Percentiles rank a stretch among this genome's conserved stretches.
Conservation (phyloP, 1,140 invertebrate genomes). For the Harlomillsia oculata region DNA sequence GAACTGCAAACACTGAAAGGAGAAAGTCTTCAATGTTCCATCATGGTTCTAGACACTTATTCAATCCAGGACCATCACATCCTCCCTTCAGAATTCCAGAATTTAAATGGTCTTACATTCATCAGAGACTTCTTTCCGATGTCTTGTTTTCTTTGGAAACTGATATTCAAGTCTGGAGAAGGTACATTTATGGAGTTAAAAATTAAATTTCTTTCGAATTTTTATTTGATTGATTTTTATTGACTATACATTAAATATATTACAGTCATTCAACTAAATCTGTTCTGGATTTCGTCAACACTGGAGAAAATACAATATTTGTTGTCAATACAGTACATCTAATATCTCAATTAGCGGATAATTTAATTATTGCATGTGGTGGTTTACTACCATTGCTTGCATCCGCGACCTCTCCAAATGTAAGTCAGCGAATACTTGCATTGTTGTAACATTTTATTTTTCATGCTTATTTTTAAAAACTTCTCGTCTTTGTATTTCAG, state of each 20-base stretch:
- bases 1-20: constrained; percentile 20
- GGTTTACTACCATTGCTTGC: constrained; percentile 91
- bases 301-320: constrained; percentile 95
- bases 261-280: constrained; percentile 87
- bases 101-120: constrained; percentile 98
- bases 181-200: constrained; percentile 42
- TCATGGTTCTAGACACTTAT: constrained; percentile 60
- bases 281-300: constrained; percentile 96
- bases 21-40: constrained; percentile 32
- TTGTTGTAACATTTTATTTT: no score
- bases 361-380: constrained; percentile 97
- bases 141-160: constrained; percentile 94
- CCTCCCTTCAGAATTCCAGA: constrained; percentile 98
- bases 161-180: constrained; percentile 87
- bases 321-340: constrained; percentile 98
- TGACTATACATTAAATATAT: constrained; percentile 7
- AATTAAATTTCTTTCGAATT: background rate
- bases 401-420: constrained; percentile 95
- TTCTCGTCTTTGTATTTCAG: constrained; percentile 49
- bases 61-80: constrained; percentile 85
- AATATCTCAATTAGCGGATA: constrained; percentile 96
- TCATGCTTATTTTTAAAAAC: background rate
- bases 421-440: constrained; percentile 47
- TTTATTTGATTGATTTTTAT: background rate
- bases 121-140: constrained; percentile 91